Evolutionary conservation across 2,888 invertebrate species (phyloP), one percentile per base, ranked within the genome.

Genomic region (Dasysyrphus albostriatus): DNA sequence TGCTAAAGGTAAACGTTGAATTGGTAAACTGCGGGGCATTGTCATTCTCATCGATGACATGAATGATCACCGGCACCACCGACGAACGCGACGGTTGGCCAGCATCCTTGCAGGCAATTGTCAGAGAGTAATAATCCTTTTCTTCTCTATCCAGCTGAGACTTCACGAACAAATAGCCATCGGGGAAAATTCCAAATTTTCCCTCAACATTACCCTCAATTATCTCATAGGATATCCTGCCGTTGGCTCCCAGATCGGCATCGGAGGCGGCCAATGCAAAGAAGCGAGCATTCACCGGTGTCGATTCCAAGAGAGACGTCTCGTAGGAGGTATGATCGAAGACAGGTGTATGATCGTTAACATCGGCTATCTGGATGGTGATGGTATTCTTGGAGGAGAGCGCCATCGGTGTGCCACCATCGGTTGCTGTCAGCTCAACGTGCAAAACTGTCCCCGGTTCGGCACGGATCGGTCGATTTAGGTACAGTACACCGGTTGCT

Each of bases 1-100:
- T 95, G 91, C 95, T 96, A 91, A 98, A 98, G 81, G 96, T 96
- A 92, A 99, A 99, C 16, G 97, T 97, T 39, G 95, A 95, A 90
- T 98, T 98, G 3, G 96, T 96, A 93, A 99, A 99, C 91, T 96
- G 95, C 0, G 99, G 99, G 39, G 96, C 95, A 92, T 98, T 98
- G 93, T 99, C 99, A 92, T 99, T 99, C 93, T 98, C 98, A 93
- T 99, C 99, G 85, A 98, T 95, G 29, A 99, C 95, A 91, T 98
- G 98, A 87, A 99, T 96, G 19, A 98, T 97, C 2, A 99, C 96
- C 8, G 98, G 97, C 3, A 98, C 98, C 65, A 96, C 95, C 0
- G 98, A 98, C 70, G 95, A 97, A 90, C 96, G 95, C 54, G 95
- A 94, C 47, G 96, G 98, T 88, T 92, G 93, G 0, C 97, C 98